These are phyloP conservation scores for Nemopilema nomurai DNA, from an alignment of 30 jellyfish, hydroid and myxozoan genomes.

Conservation along the genomic window DNA sequence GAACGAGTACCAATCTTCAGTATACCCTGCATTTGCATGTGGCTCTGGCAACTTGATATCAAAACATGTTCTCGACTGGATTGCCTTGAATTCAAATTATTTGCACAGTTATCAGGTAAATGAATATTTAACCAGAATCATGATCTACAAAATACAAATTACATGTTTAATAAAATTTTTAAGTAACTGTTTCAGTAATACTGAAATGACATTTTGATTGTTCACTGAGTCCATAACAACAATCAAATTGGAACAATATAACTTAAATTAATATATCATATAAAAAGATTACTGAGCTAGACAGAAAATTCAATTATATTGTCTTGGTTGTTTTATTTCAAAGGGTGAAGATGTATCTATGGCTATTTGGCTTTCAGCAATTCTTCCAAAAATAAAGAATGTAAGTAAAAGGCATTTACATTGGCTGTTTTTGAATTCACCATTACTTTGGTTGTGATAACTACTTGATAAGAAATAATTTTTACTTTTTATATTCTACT, in stretches of 20 bases:
- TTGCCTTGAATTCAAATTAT: slow-evolving; percentile 48
- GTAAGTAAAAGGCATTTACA: slow-evolving; percentile 36
- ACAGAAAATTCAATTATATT: no score
- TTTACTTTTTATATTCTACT: background rate
- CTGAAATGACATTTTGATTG: background rate
- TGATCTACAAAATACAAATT: no score
- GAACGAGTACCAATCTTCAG: slow-evolving; percentile 37
- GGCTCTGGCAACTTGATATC: slow-evolving; percentile 92
- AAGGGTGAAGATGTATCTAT: slow-evolving; percentile 97
- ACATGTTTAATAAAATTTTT: no score
- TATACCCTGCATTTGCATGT: slow-evolving; percentile 98
- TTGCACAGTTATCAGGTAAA: slow-evolving; percentile 78
- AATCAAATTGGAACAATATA: no score
- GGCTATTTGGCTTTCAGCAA: slow-evolving; percentile 91
- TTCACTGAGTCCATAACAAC: no score
- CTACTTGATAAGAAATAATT: background rate
- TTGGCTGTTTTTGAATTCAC: no score
- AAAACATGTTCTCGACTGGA: slow-evolving; percentile 70
- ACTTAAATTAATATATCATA: no score
- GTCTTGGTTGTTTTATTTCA: no score
- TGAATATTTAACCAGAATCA: background rate
- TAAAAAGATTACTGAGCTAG: no score
- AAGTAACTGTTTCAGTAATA: background rate
- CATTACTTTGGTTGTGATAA: no score
- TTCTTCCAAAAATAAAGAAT: slow-evolving; percentile 36